Evolutionary conservation across 1,140 invertebrate genomes (phyloP).

Genomic region (Chionoecetes opilio): DNA sequence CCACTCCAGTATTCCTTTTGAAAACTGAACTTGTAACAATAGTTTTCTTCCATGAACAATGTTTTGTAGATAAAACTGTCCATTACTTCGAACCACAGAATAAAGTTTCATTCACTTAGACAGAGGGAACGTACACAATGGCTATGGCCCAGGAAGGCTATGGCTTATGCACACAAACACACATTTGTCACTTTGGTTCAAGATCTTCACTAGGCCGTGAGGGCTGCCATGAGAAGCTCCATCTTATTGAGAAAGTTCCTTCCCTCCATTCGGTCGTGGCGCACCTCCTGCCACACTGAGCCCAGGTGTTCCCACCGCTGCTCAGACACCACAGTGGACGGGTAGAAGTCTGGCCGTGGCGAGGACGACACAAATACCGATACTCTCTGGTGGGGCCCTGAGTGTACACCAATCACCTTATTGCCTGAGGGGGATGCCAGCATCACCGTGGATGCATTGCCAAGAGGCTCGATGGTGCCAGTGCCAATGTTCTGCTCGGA

Average conservation of each 20-base stretch:
- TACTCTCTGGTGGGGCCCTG: slow-evolving; percentile 88
- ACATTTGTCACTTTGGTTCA: not conserved
- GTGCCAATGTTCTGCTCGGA: slow-evolving; percentile 92
- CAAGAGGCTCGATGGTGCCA: slow-evolving; percentile 94
- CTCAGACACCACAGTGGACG: slow-evolving; percentile 93
- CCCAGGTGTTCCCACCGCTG: slow-evolving; percentile 96
- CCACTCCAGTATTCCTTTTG: too few species aligned
- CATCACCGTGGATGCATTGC: slow-evolving; percentile 90
- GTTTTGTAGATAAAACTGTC: too few species aligned
- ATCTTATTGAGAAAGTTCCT: slow-evolving; percentile 98
- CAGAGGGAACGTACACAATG: not conserved
- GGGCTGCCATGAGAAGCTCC: slow-evolving; percentile 96
- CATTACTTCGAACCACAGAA: not conserved
- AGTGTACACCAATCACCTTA: slow-evolving; percentile 93
- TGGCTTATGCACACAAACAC: not conserved
- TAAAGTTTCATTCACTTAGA: not conserved
- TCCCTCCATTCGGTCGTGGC: slow-evolving; percentile 97
- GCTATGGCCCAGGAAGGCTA: too few species aligned
- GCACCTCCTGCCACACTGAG: slow-evolving; percentile 91
- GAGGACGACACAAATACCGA: slow-evolving; percentile 86
- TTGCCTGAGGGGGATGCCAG: slow-evolving; percentile 85
- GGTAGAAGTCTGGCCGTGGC: slow-evolving; percentile 93
- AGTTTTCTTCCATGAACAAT: too few species aligned
- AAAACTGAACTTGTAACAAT: too few species aligned
- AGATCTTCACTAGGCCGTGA: slow-evolving; percentile 85